Base-by-base conservation (phyloP, 2,113 vertebrate species). In the Corythaeola cristata region DNA sequence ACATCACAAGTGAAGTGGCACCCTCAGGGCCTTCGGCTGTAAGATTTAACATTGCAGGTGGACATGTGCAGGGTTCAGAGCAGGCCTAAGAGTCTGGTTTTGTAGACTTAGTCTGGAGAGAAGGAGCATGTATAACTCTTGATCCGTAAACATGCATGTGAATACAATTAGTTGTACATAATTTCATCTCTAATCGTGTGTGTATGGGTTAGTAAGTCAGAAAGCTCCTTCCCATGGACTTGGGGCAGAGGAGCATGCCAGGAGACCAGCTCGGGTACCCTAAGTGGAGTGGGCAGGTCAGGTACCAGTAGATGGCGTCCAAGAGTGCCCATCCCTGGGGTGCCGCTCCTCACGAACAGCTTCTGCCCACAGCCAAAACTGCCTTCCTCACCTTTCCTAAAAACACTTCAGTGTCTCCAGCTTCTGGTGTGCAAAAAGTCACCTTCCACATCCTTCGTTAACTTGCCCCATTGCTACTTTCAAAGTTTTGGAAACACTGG, bases 171-270 rank as follows among this genome's bases (percentile, higher is more conserved):
- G 32, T 11, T 83, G 35, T 35, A 27, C 11, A 12, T 30, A 58
- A 5, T 30, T 69, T 76, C 41, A 27, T 23, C 37, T 73, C 39
- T 15, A 20, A 32, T 37, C 1, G 0, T 10, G 27, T 44, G 10
- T 11, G 18, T 7, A 12, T 6, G n/a, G 16, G 7, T 69, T 37
- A 24, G 14, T 23, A 44, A 33, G 30, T 27, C 15, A 52, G 67
- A 63, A 73, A 56, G 20, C 35, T 71, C 44, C 69, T 85, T 77
- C 11, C 37, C 17, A 2, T 58, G 63, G 30, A 2, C 16, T 44
- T n/a, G 33, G 24, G 3, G 3, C 12, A 14, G n/a, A 59, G 49
- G 7, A 76, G 35, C 17, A n/a, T 0, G 1, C 27, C 37, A 15
- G 39, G 26, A 33, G 56, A 45, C 23, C 33, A 35, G 33, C 47